These are phyloP conservation scores for Tetraodon nigroviridis DNA, from an alignment of 2,113 vertebrate species.

Conservation along the genomic window DNA sequence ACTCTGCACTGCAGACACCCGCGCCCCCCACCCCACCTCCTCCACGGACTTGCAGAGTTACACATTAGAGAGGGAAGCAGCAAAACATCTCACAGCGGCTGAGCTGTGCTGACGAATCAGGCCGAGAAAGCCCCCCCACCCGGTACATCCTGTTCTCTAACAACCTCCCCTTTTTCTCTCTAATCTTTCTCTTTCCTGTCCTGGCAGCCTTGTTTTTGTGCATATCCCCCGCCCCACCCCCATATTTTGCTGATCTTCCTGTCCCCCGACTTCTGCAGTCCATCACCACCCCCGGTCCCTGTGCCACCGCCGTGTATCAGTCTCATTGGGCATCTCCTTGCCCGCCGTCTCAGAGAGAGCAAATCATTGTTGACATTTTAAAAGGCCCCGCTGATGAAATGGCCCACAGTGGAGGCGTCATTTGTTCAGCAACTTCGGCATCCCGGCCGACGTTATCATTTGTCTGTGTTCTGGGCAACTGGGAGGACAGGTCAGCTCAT, in stretches of 20 bases:
- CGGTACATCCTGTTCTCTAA: not conserved
- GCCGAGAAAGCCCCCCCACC: too few relatives aligned
- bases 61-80: constrained; percentile 33
- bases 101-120: constrained; percentile 63
- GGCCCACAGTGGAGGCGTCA: constrained; percentile 50
- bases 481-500: constrained; percentile 66
- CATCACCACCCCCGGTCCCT: constrained; percentile 7
- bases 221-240: too few relatives aligned
- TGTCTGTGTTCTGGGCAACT: constrained; percentile 55
- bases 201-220: too few relatives aligned
- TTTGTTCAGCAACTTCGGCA: constrained; percentile 67
- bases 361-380: constrained; percentile 76
- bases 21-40: constrained; percentile 1
- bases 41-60: constrained; percentile 9
- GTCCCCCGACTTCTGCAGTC: too few relatives aligned
- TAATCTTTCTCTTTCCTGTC: too few relatives aligned
- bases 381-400: constrained; percentile 68
- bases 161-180: too few relatives aligned
- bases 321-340: constrained; percentile 54
- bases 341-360: constrained; percentile 54
- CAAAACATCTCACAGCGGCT: constrained; percentile 36
- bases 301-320: constrained; percentile 44
- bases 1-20: constrained; percentile 50
- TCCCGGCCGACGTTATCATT: constrained; percentile 64
- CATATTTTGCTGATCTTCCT: too few relatives aligned